Percentiles rank a stretch among this genome's conserved stretches.
These are phyloP conservation scores for Exocentrus adspersus DNA, from an alignment of 2,888 invertebrate genomes.

Conservation along the genomic window DNA sequence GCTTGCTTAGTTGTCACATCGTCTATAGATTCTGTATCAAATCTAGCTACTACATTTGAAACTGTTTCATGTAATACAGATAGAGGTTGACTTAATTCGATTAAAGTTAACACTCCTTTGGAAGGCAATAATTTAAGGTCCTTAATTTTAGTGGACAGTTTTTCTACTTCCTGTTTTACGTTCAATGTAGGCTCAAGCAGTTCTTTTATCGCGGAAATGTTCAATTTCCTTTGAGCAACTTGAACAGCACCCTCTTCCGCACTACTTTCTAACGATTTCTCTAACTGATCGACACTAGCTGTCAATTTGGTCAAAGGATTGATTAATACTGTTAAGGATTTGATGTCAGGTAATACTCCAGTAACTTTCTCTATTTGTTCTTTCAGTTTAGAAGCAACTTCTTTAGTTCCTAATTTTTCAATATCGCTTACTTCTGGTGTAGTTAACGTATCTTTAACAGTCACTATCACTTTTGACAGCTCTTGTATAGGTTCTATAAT, in stretches of 20 bases:
- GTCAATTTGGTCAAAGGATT: conserved; percentile 4
- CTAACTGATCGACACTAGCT: neutral
- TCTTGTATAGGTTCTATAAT: conserved; percentile 31
- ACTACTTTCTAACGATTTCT: neutral
- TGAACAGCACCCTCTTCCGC: neutral
- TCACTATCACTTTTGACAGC: conserved; percentile 5
- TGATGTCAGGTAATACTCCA: neutral
- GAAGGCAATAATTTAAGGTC: neutral
- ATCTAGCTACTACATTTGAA: conserved; percentile 1
- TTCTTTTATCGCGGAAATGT: neutral
- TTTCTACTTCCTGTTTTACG: conserved; percentile 31
- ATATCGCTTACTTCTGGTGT: conserved; percentile 13
- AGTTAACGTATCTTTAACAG: neutral
- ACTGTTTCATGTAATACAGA: conserved; percentile 17
- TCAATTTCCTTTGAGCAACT: neutral
- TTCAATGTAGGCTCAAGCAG: conserved; percentile 22
- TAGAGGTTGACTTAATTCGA: conserved; percentile 1
- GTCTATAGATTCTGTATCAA: neutral
- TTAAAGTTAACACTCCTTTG: neutral
- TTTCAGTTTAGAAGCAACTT: conserved; percentile 22
- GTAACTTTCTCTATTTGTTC: conserved; percentile 15
- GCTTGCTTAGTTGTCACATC: conserved; percentile 17
- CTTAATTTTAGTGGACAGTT: conserved; percentile 20
- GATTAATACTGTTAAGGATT: neutral
- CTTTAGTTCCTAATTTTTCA: conserved; percentile 6